phyloP scores from a whole-genome alignment of 2,113 vertebrate genomes.

The Heterotilapia buettikoferi region DNA sequence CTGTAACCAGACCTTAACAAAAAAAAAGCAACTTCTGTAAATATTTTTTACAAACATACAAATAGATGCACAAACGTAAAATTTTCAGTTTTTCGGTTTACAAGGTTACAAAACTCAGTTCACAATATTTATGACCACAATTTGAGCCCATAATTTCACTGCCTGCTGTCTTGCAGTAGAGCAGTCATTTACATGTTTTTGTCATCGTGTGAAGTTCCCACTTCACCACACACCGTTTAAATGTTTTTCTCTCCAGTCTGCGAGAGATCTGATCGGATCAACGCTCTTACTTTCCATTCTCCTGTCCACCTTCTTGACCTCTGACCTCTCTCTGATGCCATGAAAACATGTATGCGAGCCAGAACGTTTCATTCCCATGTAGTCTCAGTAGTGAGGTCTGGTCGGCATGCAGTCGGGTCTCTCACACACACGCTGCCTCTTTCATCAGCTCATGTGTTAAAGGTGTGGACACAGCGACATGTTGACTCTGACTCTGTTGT shows the following conservation, averaged over 20 bases:
- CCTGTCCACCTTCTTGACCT: background rate
- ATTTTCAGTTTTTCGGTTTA: background rate
- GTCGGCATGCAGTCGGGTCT: background rate
- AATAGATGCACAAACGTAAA: rapidly evolving
- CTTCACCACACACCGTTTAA: background rate
- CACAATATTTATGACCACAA: background rate
- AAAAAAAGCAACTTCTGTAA: background rate
- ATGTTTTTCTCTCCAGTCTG: background rate
- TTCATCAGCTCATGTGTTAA: constrained; percentile 31
- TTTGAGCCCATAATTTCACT: background rate
- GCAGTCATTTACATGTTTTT: background rate
- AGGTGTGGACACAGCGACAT: constrained; percentile 2
- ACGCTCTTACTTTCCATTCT: background rate
- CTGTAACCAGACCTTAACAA: background rate
- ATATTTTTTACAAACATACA: rapidly evolving
- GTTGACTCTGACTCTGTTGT: constrained; percentile 22
- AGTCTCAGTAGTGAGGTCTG: background rate
- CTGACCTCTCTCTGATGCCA: background rate
- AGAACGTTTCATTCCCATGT: background rate
- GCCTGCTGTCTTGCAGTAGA: rapidly evolving
- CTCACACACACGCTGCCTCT: background rate
- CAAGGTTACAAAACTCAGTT: rapidly evolving
- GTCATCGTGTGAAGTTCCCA: background rate
- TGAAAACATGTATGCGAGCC: background rate
- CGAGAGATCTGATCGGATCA: background rate